phyloP scores from a whole-genome alignment of 2,888 invertebrate genomes.

The Drosophila vallismaia region DNA sequence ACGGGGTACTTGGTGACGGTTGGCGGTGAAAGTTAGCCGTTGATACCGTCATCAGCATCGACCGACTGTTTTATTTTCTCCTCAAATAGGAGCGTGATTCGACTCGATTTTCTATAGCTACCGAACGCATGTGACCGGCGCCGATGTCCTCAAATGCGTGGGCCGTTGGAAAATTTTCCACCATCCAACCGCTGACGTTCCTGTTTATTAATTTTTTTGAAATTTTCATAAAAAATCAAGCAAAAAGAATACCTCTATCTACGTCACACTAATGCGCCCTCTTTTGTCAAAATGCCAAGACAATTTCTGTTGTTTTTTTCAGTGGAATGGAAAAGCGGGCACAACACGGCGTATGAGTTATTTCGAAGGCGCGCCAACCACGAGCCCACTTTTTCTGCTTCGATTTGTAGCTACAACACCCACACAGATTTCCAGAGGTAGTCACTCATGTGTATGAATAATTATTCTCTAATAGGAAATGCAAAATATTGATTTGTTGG shows the following conservation, averaged over 20 bases:
- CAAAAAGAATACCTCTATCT: slow-evolving; percentile 21
- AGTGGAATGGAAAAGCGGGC: slow-evolving; percentile 3
- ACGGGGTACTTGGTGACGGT: slow-evolving; percentile 24
- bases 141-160: slow-evolving; percentile 35
- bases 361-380: slow-evolving; percentile 56
- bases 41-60: slow-evolving; percentile 26
- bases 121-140: slow-evolving; percentile 34
- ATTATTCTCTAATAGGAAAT: slow-evolving; percentile 5
- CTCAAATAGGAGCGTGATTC: background rate
- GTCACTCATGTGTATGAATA: background rate
- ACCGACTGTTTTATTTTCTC: slow-evolving; percentile 29
- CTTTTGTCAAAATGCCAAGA: slow-evolving; percentile 47
- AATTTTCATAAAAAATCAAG: slow-evolving; percentile 34
- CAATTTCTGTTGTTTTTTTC: slow-evolving; percentile 10
- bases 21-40: slow-evolving; percentile 32
- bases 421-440: background rate
- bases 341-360: slow-evolving; percentile 41
- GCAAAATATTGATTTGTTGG: slow-evolving; percentile 13
- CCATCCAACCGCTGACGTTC: slow-evolving; percentile 16
- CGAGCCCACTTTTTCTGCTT: slow-evolving; percentile 50
- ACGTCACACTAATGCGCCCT: slow-evolving; percentile 43
- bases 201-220: slow-evolving; percentile 28
- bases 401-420: slow-evolving; percentile 19
- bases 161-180: slow-evolving; percentile 40
- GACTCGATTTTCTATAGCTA: background rate